Percentiles rank a stretch among this genome's conserved stretches.
Conservation (phyloP, 2,797 vertebrate species). For the Tragelaphus oryx region DNA sequence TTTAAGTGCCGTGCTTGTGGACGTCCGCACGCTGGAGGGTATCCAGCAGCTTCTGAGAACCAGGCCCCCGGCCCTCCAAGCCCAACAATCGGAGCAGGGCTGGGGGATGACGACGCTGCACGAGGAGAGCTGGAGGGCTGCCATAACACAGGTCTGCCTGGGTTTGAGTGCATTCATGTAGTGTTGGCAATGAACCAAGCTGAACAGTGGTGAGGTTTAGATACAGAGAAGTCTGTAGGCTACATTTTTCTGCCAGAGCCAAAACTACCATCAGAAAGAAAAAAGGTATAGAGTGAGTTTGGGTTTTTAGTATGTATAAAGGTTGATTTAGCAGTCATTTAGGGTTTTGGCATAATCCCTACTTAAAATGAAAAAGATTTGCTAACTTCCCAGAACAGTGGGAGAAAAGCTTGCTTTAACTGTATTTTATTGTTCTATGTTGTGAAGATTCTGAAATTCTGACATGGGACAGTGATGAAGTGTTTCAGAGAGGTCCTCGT, state of each 20-base stretch:
- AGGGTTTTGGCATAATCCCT: not conserved
- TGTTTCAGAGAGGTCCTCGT: not conserved
- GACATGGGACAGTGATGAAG: not conserved
- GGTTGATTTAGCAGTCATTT: not conserved
- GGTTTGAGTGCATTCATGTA: not conserved
- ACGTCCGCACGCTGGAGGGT: not conserved
- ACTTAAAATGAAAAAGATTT: conserved; percentile 38
- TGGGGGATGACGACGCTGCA: not conserved
- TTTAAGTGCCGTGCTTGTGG: not conserved
- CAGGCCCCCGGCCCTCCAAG: not conserved
- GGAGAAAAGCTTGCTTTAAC: conserved; percentile 36
- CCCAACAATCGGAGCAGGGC: not conserved
- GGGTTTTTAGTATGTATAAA: conserved; percentile 3
- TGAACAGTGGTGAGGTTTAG: conserved; percentile 34
- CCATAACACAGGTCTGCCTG: not conserved
- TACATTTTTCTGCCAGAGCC: conserved; percentile 25
- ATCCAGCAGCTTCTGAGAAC: conserved; percentile 12
- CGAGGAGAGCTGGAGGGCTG: not conserved
- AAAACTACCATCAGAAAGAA: conserved; percentile 39
- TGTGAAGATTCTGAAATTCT: conserved; percentile 1
- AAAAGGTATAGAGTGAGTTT: not conserved
- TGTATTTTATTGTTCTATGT: not conserved
- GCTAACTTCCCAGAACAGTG: conserved; percentile 12
- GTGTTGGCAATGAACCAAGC: conserved; percentile 11
- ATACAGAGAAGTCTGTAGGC: conserved; percentile 1